Evolutionary conservation across 2,888 invertebrate species (phyloP).

Genomic region (Merodon equestris): DNA sequence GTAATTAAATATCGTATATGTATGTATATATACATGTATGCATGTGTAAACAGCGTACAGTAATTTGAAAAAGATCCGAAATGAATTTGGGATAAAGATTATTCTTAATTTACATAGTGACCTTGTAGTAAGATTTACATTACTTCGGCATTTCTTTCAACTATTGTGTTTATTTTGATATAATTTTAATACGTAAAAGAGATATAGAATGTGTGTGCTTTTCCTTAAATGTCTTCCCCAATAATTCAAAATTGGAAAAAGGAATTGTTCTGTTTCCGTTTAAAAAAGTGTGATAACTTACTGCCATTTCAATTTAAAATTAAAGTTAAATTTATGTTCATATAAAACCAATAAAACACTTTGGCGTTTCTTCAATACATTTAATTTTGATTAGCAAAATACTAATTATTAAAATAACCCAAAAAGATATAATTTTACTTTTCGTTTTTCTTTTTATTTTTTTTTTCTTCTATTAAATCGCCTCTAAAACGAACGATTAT

Average conservation of each 20-base stretch:
- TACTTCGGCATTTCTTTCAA: constrained; percentile 52
- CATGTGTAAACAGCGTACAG: no score
- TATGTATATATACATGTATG: no score
- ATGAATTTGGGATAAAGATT: constrained; percentile 65
- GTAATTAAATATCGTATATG: no score
- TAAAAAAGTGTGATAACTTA: constrained; percentile 62
- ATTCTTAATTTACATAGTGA: constrained; percentile 30
- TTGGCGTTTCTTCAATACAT: constrained; percentile 55
- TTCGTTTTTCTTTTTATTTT: constrained; percentile 71
- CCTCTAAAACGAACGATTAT: constrained; percentile 74
- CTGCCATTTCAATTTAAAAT: constrained; percentile 41
- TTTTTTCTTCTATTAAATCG: constrained; percentile 74
- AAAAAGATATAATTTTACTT: constrained; percentile 65
- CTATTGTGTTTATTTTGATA: constrained; percentile 17
- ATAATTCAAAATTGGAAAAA: no score
- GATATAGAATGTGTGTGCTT: constrained; percentile 62
- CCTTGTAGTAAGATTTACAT: constrained; percentile 44
- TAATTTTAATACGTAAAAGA: constrained; percentile 47
- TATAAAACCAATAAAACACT: constrained; percentile 49
- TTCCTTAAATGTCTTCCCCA: constrained; percentile 44
- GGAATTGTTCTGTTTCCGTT: constrained; percentile 34
- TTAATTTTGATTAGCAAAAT: constrained; percentile 68
- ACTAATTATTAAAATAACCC: constrained; percentile 66
- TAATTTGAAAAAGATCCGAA: constrained; percentile 64
- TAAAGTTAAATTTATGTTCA: constrained; percentile 52